Evolutionary conservation across 1,140 invertebrate genomes (phyloP).

Genomic region (Megalonaias nervosa): DNA sequence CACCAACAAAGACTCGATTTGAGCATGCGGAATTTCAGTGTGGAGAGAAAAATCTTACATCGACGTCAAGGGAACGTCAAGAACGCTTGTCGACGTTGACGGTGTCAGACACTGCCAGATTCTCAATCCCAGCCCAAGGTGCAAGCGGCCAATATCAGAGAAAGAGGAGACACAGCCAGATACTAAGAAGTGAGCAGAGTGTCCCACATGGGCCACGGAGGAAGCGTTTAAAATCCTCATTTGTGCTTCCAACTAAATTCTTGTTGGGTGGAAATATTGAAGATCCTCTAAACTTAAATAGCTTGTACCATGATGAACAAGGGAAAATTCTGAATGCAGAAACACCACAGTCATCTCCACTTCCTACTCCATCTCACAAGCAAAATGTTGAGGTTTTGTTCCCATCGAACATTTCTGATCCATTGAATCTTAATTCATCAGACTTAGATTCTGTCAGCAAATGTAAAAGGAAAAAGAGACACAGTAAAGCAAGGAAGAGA

Average conservation of each 20-base stretch:
- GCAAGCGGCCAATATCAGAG: not conserved
- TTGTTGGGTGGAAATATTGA: slow-evolving; percentile 94
- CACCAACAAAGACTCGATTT: slow-evolving; percentile 55
- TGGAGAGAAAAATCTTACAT: slow-evolving; percentile 44
- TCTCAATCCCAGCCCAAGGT: slow-evolving; percentile 6
- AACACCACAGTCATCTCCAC: slow-evolving; percentile 89
- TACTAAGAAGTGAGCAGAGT: slow-evolving; percentile 19
- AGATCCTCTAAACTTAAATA: slow-evolving; percentile 95
- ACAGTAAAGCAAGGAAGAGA: slow-evolving; percentile 65
- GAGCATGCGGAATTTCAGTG: slow-evolving; percentile 55
- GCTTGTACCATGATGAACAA: slow-evolving; percentile 87
- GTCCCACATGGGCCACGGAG: slow-evolving; percentile 16
- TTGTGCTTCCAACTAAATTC: slow-evolving; percentile 90
- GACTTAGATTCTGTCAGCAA: slow-evolving; percentile 72
- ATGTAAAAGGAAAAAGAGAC: slow-evolving; percentile 73
- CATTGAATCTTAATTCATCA: slow-evolving; percentile 85
- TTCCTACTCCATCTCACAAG: slow-evolving; percentile 87
- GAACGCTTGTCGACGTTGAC: no score
- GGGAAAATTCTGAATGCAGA: slow-evolving; percentile 85
- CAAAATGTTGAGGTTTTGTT: slow-evolving; percentile 92
- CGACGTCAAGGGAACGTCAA: not conserved
- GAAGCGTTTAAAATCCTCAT: slow-evolving; percentile 40
- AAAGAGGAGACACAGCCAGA: slow-evolving; percentile 40
- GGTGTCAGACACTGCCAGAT: no score
- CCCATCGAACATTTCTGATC: slow-evolving; percentile 92